Percentiles rank a stretch among this genome's conserved stretches.
Conservation (phyloP, 2,888 invertebrate species). For the Orchesella flavescens region DNA sequence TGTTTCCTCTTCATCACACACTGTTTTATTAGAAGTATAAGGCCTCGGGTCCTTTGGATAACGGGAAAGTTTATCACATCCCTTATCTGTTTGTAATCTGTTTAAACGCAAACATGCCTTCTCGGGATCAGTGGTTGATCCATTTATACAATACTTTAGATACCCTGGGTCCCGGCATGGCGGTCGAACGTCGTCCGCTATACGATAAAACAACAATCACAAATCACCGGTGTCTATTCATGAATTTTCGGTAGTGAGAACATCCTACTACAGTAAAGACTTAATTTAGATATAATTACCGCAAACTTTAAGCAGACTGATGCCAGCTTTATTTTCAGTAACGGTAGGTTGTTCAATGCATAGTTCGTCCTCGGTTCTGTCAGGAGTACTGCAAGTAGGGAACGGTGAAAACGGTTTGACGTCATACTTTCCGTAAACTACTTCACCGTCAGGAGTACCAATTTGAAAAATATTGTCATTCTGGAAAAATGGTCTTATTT, state of each 20-base stretch:
- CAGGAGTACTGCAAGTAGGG: not conserved
- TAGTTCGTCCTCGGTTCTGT: not conserved
- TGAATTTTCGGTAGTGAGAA: too few relatives aligned
- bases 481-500: conserved; percentile 61
- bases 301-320: not conserved
- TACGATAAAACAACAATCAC: too few relatives aligned
- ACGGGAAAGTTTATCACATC: not conserved
- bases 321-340: not conserved
- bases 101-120: conserved; percentile 2
- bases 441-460: conserved; percentile 64
- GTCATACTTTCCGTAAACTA: conserved; percentile 59
- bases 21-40: not conserved
- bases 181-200: not conserved
- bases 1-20: not conserved
- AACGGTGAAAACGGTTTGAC: conserved; percentile 17
- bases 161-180: not conserved
- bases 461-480: conserved; percentile 63
- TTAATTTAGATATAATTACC: not conserved
- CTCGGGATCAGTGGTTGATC: not conserved
- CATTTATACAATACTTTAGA: not conserved
- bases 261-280: too few relatives aligned
- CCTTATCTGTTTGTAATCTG: not conserved
- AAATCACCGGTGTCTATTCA: too few relatives aligned
- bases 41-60: not conserved
- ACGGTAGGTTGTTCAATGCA: conserved; percentile 39